These are phyloP conservation scores for Oscarella lobularis DNA, from an alignment of 37 sponge, comb jelly and placozoan species.

Conservation along the genomic window DNA sequence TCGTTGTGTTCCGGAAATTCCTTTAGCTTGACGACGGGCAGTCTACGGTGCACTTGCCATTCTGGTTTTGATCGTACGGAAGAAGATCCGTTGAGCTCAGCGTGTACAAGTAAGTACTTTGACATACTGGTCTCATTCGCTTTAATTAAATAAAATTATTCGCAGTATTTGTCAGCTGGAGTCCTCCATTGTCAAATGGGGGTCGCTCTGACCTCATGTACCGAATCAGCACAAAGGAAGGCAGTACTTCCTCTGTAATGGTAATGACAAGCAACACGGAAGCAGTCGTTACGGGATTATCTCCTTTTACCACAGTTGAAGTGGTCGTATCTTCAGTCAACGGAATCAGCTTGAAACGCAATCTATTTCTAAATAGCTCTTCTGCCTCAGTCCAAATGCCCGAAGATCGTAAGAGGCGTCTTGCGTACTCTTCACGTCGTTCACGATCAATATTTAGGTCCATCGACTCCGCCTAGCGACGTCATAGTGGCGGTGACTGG, in stretches of 20 bases:
- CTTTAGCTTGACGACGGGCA: neutral
- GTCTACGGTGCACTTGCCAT: neutral
- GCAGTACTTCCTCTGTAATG: no score
- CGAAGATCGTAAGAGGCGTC: no score
- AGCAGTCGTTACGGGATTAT: neutral
- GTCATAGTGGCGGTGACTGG: neutral
- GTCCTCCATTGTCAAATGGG: no score
- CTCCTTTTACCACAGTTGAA: neutral
- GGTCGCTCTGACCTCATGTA: neutral
- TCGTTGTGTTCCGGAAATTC: neutral
- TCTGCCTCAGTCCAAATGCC: no score
- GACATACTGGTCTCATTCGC: neutral
- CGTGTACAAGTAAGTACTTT: neutral
- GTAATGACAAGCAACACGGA: neutral
- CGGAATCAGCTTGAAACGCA: no score
- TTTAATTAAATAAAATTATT: no score
- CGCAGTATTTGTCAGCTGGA: no score
- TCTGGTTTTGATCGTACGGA: neutral
- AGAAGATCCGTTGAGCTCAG: neutral
- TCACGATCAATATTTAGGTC: no score
- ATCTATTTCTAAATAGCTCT: no score
- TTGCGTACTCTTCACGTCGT: no score
- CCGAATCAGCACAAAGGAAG: no score
- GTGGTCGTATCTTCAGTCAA: no score
- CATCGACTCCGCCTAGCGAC: neutral